Percentiles rank a stretch among this genome's conserved stretches.
Conservation (phyloP, 2,113 vertebrate species). For the Zingel zingel region DNA sequence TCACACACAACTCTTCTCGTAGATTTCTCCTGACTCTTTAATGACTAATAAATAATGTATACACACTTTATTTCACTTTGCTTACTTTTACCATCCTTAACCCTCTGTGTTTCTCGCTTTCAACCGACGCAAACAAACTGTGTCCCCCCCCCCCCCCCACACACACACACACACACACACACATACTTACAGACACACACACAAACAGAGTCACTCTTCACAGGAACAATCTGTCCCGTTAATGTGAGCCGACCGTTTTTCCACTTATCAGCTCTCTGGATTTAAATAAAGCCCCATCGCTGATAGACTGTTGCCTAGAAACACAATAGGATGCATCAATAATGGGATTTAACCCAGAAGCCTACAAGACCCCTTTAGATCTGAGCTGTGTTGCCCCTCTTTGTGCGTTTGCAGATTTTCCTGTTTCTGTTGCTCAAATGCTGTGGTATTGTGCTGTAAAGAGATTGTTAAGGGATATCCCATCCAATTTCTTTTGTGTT, state of each 20-base stretch:
- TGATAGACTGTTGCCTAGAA: constrained; percentile 72
- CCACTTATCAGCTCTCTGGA: constrained; percentile 69
- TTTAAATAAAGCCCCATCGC: constrained; percentile 72
- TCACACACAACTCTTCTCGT: neutral
- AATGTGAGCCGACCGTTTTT: constrained; percentile 65
- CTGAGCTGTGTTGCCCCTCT: constrained; percentile 21
- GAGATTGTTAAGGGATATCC: constrained; percentile 21
- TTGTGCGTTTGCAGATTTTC: constrained; percentile 27
- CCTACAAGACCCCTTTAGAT: constrained; percentile 37
- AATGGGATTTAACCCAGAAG: constrained; percentile 49
- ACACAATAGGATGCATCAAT: constrained; percentile 68
- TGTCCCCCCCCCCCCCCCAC: constrained; percentile 41
- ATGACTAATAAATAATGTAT: constrained; percentile 62
- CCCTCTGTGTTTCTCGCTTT: constrained; percentile 33
- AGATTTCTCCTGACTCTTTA: constrained; percentile 18
- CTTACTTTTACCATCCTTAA: constrained; percentile 29
- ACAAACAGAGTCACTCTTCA: constrained; percentile 58
- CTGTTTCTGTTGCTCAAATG: neutral
- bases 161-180: constrained; percentile 46
- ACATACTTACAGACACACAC: constrained; percentile 25
- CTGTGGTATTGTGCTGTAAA: neutral
- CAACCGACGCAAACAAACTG: constrained; percentile 34
- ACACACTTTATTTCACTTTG: constrained; percentile 25
- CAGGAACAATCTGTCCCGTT: constrained; percentile 78
- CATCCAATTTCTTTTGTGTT: neutral